Conservation (phyloP, 2,113 vertebrate genomes). For the Macheiramphus alcinus region DNA sequence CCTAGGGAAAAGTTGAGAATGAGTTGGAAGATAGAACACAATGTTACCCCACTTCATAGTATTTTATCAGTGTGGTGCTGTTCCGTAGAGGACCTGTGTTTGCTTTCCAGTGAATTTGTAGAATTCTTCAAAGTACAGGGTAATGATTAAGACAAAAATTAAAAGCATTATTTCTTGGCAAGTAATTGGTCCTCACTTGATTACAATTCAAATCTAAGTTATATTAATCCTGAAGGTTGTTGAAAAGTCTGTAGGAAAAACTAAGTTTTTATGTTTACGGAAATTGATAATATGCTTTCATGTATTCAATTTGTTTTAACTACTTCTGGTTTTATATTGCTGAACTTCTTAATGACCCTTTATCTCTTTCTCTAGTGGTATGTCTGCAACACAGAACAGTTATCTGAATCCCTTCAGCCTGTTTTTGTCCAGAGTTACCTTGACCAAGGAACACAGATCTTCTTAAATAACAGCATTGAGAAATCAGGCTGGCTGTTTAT, state of each 20-base stretch:
- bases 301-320: neutral
- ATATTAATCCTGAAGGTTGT: neutral
- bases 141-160: neutral
- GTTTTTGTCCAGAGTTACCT: constrained; percentile 91
- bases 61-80: neutral
- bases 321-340: neutral
- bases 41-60: neutral
- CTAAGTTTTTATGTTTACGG: neutral
- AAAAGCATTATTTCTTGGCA: neutral
- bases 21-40: neutral
- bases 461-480: constrained; percentile 85
- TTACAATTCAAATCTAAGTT: neutral
- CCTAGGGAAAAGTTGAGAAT: neutral
- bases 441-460: constrained; percentile 79
- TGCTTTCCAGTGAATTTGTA: neutral
- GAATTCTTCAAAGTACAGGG: neutral
- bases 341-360: neutral
- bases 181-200: neutral
- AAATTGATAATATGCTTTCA: neutral
- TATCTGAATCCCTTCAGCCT: constrained; percentile 83
- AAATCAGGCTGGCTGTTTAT: constrained; percentile 97
- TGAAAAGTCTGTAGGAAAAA: neutral
- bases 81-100: neutral
- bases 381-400: constrained; percentile 82
- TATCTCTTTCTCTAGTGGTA: constrained; percentile 85